phyloP scores from a whole-genome alignment of 2,113 vertebrate genomes.

The Tragulus kanchil region DNA sequence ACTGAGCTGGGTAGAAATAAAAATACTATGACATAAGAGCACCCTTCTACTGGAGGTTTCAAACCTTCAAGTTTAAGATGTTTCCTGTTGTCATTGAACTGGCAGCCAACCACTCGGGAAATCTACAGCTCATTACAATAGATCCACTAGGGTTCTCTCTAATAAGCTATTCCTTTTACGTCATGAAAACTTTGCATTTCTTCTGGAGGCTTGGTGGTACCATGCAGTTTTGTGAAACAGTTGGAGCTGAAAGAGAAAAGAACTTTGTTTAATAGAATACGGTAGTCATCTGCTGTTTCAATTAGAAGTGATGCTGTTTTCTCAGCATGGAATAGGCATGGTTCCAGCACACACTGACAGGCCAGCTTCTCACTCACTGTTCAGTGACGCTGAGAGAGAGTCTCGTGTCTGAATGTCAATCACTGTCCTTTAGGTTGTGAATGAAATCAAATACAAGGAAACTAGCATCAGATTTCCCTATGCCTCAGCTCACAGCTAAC shows the following conservation, averaged over 20 bases:
- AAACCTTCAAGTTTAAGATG: slow-evolving; percentile 41
- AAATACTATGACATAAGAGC: background rate
- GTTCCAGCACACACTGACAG: background rate
- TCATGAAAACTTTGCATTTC: slow-evolving; percentile 6
- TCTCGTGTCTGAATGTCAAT: background rate
- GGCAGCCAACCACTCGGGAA: background rate
- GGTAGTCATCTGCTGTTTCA: slow-evolving; percentile 72
- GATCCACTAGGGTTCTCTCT: background rate
- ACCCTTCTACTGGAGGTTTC: background rate
- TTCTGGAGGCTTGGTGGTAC: background rate
- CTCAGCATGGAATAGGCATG: background rate
- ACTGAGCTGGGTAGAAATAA: slow-evolving; percentile 24
- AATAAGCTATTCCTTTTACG: slow-evolving; percentile 42
- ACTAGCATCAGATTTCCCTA: background rate
- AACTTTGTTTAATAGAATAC: background rate
- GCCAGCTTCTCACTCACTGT: background rate
- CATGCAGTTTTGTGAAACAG: background rate
- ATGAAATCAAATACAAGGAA: background rate
- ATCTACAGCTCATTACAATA: background rate
- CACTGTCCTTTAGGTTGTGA: background rate
- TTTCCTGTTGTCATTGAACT: slow-evolving; percentile 59
- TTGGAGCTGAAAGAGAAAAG: background rate
- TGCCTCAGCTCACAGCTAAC: background rate
- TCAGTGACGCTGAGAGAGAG: background rate
- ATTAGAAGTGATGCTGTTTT: slow-evolving; percentile 71